These are phyloP conservation scores for Leptatherina wallacei DNA, from an alignment of 2,797 vertebrate genomes.

Conservation along the genomic window DNA sequence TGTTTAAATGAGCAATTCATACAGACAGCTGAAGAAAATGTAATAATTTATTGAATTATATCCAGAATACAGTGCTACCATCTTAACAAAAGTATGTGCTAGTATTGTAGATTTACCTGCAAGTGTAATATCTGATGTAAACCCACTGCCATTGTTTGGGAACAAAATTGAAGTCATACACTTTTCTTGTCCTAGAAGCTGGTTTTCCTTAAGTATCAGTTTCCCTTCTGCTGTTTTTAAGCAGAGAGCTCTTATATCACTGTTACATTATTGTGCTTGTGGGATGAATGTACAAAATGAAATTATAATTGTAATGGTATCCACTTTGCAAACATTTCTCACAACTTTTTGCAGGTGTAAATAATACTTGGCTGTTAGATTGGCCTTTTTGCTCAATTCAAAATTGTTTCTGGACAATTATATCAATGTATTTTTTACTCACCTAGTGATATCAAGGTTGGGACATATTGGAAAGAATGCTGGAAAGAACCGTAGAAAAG, in stretches of 20 bases:
- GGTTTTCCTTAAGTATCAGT: not conserved
- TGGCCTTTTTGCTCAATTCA: not conserved
- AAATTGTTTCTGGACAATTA: not conserved
- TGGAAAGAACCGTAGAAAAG: not conserved
- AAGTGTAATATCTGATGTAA: not conserved
- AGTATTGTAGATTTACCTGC: not conserved
- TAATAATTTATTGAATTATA: not conserved
- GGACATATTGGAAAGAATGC: not conserved
- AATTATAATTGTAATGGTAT: not conserved
- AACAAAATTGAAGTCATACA: not conserved
- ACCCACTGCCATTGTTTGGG: not conserved
- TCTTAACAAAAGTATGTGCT: not conserved
- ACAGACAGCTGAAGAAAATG: not conserved
- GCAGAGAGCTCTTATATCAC: not conserved
- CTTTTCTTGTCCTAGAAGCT: not conserved
- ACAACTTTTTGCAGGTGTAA: not conserved
- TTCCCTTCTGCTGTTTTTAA: not conserved
- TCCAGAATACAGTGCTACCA: not conserved
- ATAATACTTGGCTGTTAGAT: not conserved
- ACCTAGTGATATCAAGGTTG: not conserved
- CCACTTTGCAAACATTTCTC: not conserved
- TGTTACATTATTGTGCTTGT: not conserved
- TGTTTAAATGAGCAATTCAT: constrained; percentile 13
- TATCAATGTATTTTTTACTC: not conserved
- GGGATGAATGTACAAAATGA: not conserved